These are phyloP conservation scores for Bellardia pandia DNA, from an alignment of 2,888 invertebrate genomes.

Conservation along the genomic window DNA sequence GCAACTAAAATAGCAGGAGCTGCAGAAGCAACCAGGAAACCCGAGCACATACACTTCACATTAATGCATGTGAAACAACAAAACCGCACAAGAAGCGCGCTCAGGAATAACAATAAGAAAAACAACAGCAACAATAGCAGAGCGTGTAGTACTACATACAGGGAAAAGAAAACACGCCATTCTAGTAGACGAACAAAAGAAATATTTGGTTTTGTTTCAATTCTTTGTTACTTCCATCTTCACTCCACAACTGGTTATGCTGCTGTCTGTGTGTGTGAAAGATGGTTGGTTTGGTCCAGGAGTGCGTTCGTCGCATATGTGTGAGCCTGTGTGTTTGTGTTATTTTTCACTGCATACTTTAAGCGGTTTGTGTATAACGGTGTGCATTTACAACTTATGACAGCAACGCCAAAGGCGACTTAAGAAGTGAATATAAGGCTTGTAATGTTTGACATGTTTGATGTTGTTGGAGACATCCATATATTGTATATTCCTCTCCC, in stretches of 20 bases:
- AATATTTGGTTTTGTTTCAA: constrained; percentile 23
- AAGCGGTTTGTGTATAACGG: constrained; percentile 51
- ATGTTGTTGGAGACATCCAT: constrained; percentile 50
- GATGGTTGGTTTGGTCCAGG: constrained; percentile 17
- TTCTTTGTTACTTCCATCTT: not conserved
- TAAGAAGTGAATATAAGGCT: constrained; percentile 55
- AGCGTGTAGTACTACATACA: not conserved
- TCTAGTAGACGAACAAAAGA: constrained; percentile 18
- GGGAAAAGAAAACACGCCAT: constrained; percentile 10
- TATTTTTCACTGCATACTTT: constrained; percentile 52
- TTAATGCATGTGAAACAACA: constrained; percentile 49
- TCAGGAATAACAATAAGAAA: constrained; percentile 12
- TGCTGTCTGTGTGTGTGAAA: constrained; percentile 27
- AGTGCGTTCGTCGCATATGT: not conserved
- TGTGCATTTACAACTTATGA: constrained; percentile 70
- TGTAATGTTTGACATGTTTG: constrained; percentile 70
- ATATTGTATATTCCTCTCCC: not conserved
- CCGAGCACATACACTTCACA: constrained; percentile 34
- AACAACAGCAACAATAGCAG: not conserved
- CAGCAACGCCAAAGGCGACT: constrained; percentile 69
- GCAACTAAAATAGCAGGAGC: constrained; percentile 4
- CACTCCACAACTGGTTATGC: constrained; percentile 16
- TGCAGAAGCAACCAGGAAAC: constrained; percentile 49
- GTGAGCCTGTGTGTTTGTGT: not conserved
- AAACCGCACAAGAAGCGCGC: constrained; percentile 47